Conservation (phyloP, 2,113 vertebrate genomes). For the Pandion haliaetus region DNA sequence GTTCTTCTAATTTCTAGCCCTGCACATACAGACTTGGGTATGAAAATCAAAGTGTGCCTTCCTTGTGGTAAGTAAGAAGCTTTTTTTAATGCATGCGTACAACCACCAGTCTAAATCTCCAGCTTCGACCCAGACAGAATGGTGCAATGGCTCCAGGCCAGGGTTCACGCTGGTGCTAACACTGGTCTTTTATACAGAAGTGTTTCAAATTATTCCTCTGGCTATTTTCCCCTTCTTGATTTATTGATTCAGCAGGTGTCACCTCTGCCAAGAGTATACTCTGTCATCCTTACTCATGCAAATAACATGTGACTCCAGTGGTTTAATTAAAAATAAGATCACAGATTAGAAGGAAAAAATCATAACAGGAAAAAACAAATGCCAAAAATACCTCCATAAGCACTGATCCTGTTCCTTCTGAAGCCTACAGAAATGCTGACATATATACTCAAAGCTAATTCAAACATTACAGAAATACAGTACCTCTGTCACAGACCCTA, state of each 20-base stretch:
- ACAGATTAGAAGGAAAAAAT: not conserved
- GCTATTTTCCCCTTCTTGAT: not conserved
- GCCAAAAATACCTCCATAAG: not conserved
- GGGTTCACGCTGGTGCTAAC: not conserved
- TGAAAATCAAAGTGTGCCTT: not conserved
- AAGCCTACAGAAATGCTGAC: not conserved
- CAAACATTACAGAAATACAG: not conserved
- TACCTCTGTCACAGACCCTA: not conserved
- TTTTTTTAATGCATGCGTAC: not conserved
- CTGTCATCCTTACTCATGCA: not conserved
- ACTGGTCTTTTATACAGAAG: not conserved
- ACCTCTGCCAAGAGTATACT: not conserved
- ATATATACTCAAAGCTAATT: not conserved
- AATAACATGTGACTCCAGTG: not conserved
- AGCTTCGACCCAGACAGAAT: not conserved
- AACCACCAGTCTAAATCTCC: not conserved
- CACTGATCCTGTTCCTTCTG: not conserved
- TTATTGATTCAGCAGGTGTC: not conserved
- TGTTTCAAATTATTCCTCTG: not conserved
- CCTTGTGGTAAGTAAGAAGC: not conserved
- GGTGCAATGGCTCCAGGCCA: not conserved
- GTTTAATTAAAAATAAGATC: not conserved
- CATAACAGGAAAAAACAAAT: not conserved
- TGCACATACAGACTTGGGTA: not conserved
- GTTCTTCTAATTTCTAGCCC: not conserved